phyloP scores from a whole-genome alignment of 1,140 invertebrate species.

The Augochlora pura region DNA sequence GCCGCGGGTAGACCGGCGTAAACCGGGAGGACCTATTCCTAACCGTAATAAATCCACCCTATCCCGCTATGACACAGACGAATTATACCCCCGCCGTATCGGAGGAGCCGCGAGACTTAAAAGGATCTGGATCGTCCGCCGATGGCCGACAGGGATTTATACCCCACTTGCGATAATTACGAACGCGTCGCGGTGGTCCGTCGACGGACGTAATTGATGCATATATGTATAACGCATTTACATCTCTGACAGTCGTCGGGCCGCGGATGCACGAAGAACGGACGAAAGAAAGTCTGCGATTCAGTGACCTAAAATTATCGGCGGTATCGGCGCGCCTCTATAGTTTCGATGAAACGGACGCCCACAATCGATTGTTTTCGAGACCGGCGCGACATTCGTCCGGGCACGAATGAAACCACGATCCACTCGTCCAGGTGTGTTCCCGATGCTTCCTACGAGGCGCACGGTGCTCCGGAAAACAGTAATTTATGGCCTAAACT shows the following conservation, averaged over 20 bases:
- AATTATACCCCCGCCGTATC: neutral
- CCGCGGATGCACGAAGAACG: neutral
- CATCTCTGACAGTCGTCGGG: neutral
- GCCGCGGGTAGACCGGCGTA: too few relatives aligned
- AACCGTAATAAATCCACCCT: neutral
- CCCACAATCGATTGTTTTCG: slow-evolving; percentile 70
- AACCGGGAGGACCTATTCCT: neutral
- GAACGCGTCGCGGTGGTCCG: neutral
- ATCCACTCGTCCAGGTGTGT: slow-evolving; percentile 37
- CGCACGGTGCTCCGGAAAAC: too few relatives aligned
- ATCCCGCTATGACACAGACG: too few relatives aligned
- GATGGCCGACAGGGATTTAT: slow-evolving; percentile 23
- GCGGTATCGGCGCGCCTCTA: slow-evolving; percentile 19
- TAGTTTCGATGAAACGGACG: slow-evolving; percentile 52
- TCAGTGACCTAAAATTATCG: slow-evolving; percentile 74
- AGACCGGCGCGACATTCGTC: slow-evolving; percentile 6
- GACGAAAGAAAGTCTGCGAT: slow-evolving; percentile 55
- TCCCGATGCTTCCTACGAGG: slow-evolving; percentile 1
- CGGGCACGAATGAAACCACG: neutral
- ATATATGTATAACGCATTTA: neutral
- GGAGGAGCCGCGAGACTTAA: slow-evolving; percentile 3
- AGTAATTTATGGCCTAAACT: too few relatives aligned
- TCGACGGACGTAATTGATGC: neutral
- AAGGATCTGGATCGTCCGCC: neutral
- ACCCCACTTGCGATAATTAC: slow-evolving; percentile 32